These are phyloP conservation scores for Chymomyza costata DNA, from an alignment of 1,140 invertebrate genomes.

Conservation along the genomic window DNA sequence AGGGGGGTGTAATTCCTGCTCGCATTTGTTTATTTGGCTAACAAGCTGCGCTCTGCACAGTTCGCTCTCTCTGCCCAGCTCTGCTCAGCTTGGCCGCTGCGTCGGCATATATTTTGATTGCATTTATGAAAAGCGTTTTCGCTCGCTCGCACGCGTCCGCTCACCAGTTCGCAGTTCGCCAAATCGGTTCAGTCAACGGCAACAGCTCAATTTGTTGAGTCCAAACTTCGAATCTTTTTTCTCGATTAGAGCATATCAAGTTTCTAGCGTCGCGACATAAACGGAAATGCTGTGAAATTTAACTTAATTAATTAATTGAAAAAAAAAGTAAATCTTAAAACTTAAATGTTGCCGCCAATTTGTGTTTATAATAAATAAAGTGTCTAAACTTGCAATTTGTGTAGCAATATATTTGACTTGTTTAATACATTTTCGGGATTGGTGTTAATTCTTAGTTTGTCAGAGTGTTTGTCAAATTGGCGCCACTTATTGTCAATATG, in stretches of 20 bases:
- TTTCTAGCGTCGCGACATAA: conserved; percentile 14
- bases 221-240: conserved; percentile 1
- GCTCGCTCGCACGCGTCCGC: conserved; percentile 62
- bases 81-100: conserved; percentile 28
- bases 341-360: too few relatives aligned
- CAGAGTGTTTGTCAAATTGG: conserved; percentile 41
- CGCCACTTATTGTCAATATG: conserved; percentile 60
- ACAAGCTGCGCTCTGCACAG: conserved; percentile 19
- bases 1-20: conserved; percentile 43
- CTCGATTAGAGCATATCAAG: background rate
- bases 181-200: conserved; percentile 33
- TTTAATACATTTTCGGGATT: too few relatives aligned
- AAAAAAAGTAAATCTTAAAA: too few relatives aligned
- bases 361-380: too few relatives aligned
- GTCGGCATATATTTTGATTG: conserved; percentile 58
- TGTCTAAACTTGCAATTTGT: too few relatives aligned
- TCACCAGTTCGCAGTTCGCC: conserved; percentile 38
- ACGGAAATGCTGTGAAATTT: background rate
- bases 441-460: too few relatives aligned
- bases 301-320: conserved; percentile 38
- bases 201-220: conserved; percentile 48
- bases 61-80: too few relatives aligned
- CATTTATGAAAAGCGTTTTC: conserved; percentile 69
- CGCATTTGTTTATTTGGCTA: conserved; percentile 39
- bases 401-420: too few relatives aligned